Base-by-base conservation (phyloP, 2,797 vertebrate genomes). In the Dermochelys coriacea region DNA sequence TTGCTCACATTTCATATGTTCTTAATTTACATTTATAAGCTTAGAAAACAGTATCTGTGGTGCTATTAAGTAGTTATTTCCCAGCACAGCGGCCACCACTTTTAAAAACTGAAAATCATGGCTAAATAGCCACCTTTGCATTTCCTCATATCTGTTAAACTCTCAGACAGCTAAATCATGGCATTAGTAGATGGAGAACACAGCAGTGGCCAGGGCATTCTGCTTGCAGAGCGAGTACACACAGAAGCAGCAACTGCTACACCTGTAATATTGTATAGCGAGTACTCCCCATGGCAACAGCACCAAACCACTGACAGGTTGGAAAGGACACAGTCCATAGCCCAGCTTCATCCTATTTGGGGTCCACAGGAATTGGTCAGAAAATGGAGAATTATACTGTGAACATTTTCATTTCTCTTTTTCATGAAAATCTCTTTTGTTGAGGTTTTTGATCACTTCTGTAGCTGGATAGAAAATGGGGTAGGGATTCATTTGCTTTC, bases 121-220 rank as follows among this genome's bases (percentile, higher is more conserved):
- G 10, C 4, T 71, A 93, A 80, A 84, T 52, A 47, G 15, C 84
- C 81, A 90, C 19, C 74, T 91, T 90, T 84, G 19, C 79, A 80
- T 85, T 95, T 93, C 18, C n/a, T 90, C 25, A 37, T 51, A 87
- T 34, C 27, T 78, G 51, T 29, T 87, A 78, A 90, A 96, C 80
- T 89, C 34, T 1, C 57, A 15, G 47, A 41, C 79, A 71, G 7
- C 74, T 77, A 86, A 25, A 51, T 23, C 21, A 23, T 45, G 55
- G 6, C 9, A 10, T 90, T 87, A 86, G 41, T 8, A 1, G 84
- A 52, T 81, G 79, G 84, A 50, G 18, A 94, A 5, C 1, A 4
- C 29, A 27, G n/a, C 7, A 93, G 95, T 92, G 85, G 21, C 15
- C 51, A 71, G 37, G 37, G 27, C 75, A 11, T 87, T 29, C 41